Evolutionary conservation across 2,113 vertebrate species (phyloP).

Genomic region (Onychostruthus taczanowskii): DNA sequence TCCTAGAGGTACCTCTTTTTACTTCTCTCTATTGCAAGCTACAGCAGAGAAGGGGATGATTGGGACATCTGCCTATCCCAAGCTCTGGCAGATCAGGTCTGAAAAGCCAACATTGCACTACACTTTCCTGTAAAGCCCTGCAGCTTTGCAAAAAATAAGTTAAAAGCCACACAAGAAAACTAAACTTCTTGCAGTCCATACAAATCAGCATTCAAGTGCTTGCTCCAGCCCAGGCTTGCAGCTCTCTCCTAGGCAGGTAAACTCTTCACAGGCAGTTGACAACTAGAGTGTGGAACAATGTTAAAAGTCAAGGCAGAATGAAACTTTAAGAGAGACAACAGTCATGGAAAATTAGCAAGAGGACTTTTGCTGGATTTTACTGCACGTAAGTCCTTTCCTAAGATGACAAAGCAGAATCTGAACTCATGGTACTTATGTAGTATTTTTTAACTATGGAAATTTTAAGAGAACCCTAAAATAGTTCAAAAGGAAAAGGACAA

Average conservation of each 20-base stretch:
- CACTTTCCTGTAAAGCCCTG: neutral
- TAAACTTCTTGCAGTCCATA: neutral
- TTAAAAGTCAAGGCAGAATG: neutral
- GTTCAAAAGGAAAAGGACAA: neutral
- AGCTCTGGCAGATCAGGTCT: neutral
- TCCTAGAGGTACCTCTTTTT: neutral
- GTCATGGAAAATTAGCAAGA: neutral
- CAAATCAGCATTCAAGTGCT: fast-evolving
- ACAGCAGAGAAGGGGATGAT: neutral
- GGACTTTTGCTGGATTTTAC: neutral
- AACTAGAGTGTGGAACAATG: neutral
- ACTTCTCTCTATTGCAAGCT: neutral
- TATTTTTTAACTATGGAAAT: neutral
- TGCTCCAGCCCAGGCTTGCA: neutral
- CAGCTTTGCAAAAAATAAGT: neutral
- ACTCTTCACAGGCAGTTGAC: neutral
- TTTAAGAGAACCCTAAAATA: neutral
- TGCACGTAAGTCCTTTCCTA: neutral
- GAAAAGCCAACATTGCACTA: neutral
- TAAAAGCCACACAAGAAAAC: neutral
- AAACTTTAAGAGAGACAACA: neutral
- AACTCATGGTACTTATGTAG: neutral
- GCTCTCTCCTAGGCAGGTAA: neutral
- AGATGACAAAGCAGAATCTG: neutral
- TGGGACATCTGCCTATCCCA: neutral